These are phyloP conservation scores for Gobio occitaniae DNA, from an alignment of 2,797 vertebrate genomes.

Conservation along the genomic window DNA sequence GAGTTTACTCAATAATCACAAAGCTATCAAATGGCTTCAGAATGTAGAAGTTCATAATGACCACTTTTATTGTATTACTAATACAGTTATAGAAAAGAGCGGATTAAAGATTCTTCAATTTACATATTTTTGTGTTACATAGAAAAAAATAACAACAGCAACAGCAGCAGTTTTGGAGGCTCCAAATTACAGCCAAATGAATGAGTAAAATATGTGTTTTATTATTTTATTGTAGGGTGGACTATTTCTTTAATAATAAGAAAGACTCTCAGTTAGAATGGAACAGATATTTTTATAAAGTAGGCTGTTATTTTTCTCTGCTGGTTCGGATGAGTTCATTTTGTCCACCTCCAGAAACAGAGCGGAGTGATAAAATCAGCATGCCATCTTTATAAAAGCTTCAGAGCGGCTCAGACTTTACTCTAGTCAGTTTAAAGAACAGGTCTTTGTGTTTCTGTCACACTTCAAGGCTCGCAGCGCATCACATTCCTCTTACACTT, in stretches of 20 bases:
- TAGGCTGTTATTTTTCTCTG: background rate
- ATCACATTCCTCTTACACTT: background rate
- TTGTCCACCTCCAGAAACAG: background rate
- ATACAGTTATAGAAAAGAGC: background rate
- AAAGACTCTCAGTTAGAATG: too few relatives aligned
- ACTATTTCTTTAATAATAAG: too few relatives aligned
- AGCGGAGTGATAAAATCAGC: background rate
- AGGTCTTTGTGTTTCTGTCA: background rate
- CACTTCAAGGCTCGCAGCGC: background rate
- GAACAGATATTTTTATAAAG: background rate
- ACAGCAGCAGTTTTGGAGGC: fast-evolving
- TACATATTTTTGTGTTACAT: too few relatives aligned
- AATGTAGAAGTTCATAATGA: background rate
- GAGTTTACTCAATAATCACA: background rate
- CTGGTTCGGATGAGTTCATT: too few relatives aligned
- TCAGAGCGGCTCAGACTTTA: background rate
- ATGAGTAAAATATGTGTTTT: too few relatives aligned
- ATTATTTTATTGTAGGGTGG: too few relatives aligned
- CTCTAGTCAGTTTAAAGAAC: background rate
- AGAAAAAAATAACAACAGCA: background rate
- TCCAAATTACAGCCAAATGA: background rate
- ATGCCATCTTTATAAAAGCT: background rate
- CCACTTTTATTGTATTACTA: background rate
- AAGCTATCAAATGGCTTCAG: background rate
- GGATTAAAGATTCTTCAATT: too few relatives aligned